Conservation (phyloP, 1,140 invertebrate genomes). For the Drosophila trapezifrons region DNA sequence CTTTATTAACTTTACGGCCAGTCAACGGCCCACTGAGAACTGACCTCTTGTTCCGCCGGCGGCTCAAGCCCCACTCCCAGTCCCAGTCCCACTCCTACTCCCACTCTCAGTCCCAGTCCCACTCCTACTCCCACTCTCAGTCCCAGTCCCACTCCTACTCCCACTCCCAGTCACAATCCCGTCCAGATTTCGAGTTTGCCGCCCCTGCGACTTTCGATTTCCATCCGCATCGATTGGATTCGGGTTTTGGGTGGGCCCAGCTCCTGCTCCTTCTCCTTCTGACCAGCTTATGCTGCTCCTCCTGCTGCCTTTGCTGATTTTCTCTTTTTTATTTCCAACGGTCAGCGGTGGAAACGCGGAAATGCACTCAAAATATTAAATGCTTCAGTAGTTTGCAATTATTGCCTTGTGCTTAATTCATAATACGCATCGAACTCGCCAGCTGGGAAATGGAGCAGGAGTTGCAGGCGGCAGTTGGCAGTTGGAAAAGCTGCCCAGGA, state of each 20-base stretch:
- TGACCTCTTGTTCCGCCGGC: conserved; percentile 34
- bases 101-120: too few species aligned
- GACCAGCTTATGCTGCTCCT: conserved; percentile 17
- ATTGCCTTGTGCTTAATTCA: conserved; percentile 78
- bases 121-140: too few species aligned
- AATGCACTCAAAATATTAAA: conserved; percentile 83
- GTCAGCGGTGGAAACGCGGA: conserved; percentile 63
- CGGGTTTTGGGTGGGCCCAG: conserved; percentile 13
- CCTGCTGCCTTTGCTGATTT: conserved; percentile 3
- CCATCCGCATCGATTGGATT: conserved; percentile 56
- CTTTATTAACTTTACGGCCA: conserved; percentile 80
- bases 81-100: neutral
- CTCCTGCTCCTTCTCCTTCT: conserved; percentile 3
- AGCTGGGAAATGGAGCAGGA: conserved; percentile 16
- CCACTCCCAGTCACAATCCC: conserved; percentile 1
- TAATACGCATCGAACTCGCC: conserved; percentile 54
- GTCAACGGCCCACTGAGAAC: conserved; percentile 18
- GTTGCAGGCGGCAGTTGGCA: neutral
- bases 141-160: too few species aligned
- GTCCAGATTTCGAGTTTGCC: conserved; percentile 12
- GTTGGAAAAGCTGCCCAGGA: too few species aligned
- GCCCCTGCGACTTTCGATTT: conserved; percentile 69
- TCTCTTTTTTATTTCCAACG: conserved; percentile 24
- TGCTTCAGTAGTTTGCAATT: conserved; percentile 82
- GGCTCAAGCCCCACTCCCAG: conserved; percentile 1